Evolutionary conservation across 2,888 invertebrate genomes (phyloP).

Genomic region (Xanthia icteritia): DNA sequence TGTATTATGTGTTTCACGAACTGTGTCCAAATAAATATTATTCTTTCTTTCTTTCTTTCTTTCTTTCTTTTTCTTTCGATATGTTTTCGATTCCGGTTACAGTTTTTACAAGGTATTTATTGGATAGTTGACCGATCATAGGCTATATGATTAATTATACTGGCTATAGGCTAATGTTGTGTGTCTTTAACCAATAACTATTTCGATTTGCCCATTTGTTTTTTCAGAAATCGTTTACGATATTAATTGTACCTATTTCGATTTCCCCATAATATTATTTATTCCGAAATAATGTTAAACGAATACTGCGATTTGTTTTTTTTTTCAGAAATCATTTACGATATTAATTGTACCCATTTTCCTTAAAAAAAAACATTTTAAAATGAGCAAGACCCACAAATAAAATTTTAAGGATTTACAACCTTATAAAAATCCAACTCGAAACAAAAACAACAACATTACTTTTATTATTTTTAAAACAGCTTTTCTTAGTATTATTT

Average conservation of each 20-base stretch:
- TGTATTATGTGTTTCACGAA: no score
- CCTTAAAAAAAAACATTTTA: background rate
- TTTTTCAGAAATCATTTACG: background rate
- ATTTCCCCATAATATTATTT: no score
- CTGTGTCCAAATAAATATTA: no score
- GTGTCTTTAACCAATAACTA: no score
- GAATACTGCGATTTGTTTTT: no score
- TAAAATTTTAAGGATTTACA: background rate
- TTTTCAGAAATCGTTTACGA: no score
- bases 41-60: no score
- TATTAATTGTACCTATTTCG: no score
- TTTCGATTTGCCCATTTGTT: no score
- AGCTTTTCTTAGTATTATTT: background rate
- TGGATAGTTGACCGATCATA: background rate
- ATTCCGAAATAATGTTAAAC: no score
- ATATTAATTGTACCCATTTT: background rate
- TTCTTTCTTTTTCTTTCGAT: no score
- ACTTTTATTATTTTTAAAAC: background rate
- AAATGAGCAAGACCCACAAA: background rate
- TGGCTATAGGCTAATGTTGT: no score
- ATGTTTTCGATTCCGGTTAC: background rate
- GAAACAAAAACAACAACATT: background rate
- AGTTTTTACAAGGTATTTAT: background rate
- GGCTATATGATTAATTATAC: background rate
- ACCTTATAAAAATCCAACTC: background rate